phyloP scores from a whole-genome alignment of 37 sponge, comb jelly and placozoan genomes.

The Cliona cf. orientalis region DNA sequence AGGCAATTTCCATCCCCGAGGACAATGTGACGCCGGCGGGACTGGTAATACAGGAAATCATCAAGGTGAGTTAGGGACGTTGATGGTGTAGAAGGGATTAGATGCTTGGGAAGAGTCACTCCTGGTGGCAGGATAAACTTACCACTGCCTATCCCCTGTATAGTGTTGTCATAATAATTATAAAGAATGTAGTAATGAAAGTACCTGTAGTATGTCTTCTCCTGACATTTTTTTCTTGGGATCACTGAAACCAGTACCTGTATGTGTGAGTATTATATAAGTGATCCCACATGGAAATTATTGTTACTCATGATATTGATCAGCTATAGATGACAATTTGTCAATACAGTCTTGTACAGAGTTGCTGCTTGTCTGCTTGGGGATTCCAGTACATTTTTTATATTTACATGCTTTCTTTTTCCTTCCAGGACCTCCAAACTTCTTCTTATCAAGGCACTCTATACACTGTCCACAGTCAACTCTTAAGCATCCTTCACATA shows the following conservation, averaged over 20 bases:
- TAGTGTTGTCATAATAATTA: not conserved
- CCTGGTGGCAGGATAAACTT: not conserved
- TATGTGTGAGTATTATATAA: too few species aligned
- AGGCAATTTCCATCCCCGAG: not conserved
- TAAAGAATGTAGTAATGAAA: not conserved
- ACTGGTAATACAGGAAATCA: not conserved
- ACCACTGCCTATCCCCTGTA: not conserved
- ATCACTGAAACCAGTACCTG: not conserved
- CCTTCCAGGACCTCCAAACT: conserved; percentile 24
- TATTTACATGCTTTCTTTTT: conserved; percentile 15
- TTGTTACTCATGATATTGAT: not conserved
- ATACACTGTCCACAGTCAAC: conserved; percentile 18
- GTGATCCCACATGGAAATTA: not conserved
- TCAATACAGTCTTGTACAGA: not conserved
- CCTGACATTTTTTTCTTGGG: not conserved
- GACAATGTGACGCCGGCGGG: not conserved
- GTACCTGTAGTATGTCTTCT: not conserved
- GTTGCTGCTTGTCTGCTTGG: not conserved
- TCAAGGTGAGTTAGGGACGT: not conserved
- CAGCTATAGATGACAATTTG: not conserved
- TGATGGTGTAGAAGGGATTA: not conserved
- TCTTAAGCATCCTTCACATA: conserved; percentile 8
- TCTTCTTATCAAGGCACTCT: conserved; percentile 11
- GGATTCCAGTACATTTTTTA: not conserved
- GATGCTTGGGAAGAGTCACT: not conserved